A percentile compares a stretch with the other conserved stretches of the same genome.
phyloP scores from a whole-genome alignment of 2,888 invertebrate genomes.

The Agrochola lychnidis region DNA sequence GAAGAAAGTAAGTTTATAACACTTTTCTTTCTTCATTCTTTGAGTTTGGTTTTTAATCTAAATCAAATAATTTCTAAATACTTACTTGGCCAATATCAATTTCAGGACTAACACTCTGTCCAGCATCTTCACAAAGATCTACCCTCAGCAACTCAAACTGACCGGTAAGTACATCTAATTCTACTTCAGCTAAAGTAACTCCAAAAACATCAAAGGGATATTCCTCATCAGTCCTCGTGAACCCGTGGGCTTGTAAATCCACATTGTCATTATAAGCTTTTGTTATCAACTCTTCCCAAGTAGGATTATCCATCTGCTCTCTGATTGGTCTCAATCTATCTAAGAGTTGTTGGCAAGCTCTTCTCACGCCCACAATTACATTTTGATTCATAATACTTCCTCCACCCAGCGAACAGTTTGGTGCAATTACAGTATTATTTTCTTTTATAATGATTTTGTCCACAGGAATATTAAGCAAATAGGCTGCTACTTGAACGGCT shows the following conservation, averaged over 20 bases:
- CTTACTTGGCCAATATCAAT: constrained; percentile 86
- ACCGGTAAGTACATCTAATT: constrained; percentile 92
- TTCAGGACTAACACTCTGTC: constrained; percentile 92
- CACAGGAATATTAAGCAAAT: constrained; percentile 53
- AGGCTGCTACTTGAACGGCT: constrained; percentile 91
- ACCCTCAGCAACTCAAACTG: constrained; percentile 91
- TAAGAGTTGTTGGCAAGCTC: constrained; percentile 73
- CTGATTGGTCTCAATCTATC: constrained; percentile 82
- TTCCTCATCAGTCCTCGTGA: constrained; percentile 85
- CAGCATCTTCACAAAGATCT: constrained; percentile 93
- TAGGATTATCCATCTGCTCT: constrained; percentile 83
- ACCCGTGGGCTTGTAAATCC: constrained; percentile 92
- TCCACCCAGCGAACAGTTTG: constrained; percentile 56
- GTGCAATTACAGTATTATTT: constrained; percentile 57
- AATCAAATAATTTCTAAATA: background rate
- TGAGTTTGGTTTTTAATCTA: background rate
- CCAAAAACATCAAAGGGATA: constrained; percentile 42
- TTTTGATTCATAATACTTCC: constrained; percentile 76
- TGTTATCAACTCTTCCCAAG: constrained; percentile 90
- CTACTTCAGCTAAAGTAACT: constrained; percentile 57
- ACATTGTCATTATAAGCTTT: constrained; percentile 87
- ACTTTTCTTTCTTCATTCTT: background rate
- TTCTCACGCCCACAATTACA: constrained; percentile 74
- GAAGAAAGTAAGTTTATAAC: background rate
- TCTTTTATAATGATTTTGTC: constrained; percentile 60